phyloP scores from a whole-genome alignment of 2,888 invertebrate genomes.

The Nomada fucata region DNA sequence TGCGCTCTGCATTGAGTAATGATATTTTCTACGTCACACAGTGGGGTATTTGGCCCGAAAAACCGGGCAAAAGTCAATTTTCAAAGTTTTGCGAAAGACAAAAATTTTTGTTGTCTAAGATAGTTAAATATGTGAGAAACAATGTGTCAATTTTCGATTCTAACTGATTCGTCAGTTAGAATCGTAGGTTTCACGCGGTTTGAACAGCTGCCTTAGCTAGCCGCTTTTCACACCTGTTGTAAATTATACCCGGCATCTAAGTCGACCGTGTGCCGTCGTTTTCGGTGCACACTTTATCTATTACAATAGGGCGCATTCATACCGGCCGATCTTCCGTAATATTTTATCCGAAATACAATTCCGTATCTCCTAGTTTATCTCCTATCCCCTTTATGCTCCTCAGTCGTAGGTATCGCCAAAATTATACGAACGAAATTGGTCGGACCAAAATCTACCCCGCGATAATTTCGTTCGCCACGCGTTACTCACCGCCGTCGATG shows the following conservation, averaged over 20 bases:
- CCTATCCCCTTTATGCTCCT: no score
- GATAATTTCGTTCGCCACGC: no score
- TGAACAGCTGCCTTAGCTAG: constrained; percentile 27
- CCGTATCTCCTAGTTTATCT: neutral
- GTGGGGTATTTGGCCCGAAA: no score
- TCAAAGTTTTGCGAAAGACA: no score
- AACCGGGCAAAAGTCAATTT: no score
- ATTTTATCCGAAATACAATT: constrained; percentile 13
- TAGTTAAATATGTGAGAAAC: no score
- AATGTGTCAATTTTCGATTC: no score
- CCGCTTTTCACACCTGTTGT: constrained; percentile 35
- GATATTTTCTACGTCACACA: constrained; percentile 22
- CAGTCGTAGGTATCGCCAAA: no score
- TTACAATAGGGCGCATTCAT: constrained; percentile 13
- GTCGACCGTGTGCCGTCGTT: constrained; percentile 12
- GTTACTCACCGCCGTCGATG: no score
- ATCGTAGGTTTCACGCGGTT: constrained; percentile 2
- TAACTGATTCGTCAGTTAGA: constrained; percentile 5
- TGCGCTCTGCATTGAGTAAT: neutral
- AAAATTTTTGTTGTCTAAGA: no score
- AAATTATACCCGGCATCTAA: constrained; percentile 40
- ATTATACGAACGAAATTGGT: no score
- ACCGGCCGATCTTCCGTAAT: constrained; percentile 20
- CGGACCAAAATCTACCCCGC: no score
- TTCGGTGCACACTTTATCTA: constrained; percentile 15